Percentiles rank a stretch among this genome's conserved stretches.
These are phyloP conservation scores for Drosophila pectinifera DNA, from an alignment of 1,140 invertebrate genomes.

Conservation along the genomic window DNA sequence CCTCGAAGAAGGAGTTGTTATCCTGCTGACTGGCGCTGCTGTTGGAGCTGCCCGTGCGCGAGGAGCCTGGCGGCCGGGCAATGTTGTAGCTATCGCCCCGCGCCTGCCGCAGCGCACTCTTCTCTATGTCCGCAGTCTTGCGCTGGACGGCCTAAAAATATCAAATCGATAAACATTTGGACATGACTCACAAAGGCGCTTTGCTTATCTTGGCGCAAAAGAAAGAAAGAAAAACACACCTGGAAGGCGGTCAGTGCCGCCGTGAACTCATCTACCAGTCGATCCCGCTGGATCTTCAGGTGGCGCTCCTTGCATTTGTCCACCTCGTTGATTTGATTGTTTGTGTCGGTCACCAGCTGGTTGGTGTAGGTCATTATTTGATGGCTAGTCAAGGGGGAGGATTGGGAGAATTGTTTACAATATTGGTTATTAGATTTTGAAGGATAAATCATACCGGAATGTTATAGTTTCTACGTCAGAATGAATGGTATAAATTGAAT, in stretches of 20 bases:
- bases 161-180: conserved; percentile 17
- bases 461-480: background rate
- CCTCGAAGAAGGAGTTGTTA: conserved; percentile 79
- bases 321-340: conserved; percentile 91
- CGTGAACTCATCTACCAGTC: conserved; percentile 97
- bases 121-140: conserved; percentile 84
- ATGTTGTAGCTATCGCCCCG: conserved; percentile 77
- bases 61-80: conserved; percentile 76
- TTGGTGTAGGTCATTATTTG: conserved; percentile 98
- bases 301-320: conserved; percentile 89
- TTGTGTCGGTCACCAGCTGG: conserved; percentile 97
- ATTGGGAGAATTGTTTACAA: conserved; percentile 6
- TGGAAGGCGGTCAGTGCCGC: conserved; percentile 96
- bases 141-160: conserved; percentile 75
- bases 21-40: conserved; percentile 60
- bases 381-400: conserved; percentile 88
- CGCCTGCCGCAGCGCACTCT: conserved; percentile 77
- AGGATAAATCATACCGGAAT: conserved; percentile 2
- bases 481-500: background rate
- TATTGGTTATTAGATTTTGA: conserved; percentile 3
- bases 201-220: conserved; percentile 24
- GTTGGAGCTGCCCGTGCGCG: conserved; percentile 62
- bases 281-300: conserved; percentile 95
- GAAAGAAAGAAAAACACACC: conserved; percentile 80
- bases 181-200: conserved; percentile 37